Evolutionary conservation across 2,113 vertebrate species (phyloP), one percentile per base, ranked within the genome.

Genomic region (Erythrocercus mccallii): DNA sequence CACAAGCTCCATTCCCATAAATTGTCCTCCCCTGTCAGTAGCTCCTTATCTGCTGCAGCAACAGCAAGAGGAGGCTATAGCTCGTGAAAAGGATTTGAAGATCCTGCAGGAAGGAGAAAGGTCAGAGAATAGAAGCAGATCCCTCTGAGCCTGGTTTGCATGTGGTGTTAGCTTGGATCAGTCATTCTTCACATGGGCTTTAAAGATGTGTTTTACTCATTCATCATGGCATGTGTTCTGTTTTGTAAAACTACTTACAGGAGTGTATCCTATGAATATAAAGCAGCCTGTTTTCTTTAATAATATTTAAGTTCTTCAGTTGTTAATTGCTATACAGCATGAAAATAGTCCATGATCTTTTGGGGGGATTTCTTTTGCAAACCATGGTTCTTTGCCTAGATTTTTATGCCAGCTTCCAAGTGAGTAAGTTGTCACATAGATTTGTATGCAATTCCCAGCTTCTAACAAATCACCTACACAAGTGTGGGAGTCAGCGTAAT

Each of bases 141-240:
- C 66, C 40, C 65, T 77, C 93, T 95, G 94, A 97, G 91, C 84
- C 90, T 98, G 93, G 38, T 21, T 95, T 96, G 81, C 91, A 35
- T 93, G 78, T 78, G 78, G 62, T 88, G 73, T 84, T 95, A 82
- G 57, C 33, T 91, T 90, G 91, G 42, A 89, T 90, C 70, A 45
- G 74, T 81, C 68, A 14, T 83, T 65, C 47, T 81, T 81, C 50
- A 85, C 30, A 28, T 2, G 0, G 68, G 71, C 76, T 87, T 92
- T 77, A 93, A 91, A 72, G 68, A 62, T 62, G 33, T n/a, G 48
- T 73, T 85, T 65, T 81, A 30, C 65, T 86, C 57, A 22, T 73
- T 79, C 71, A 53, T 94, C 68, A 38, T 84, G 62, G 89, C 64
- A 37, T 92, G 92, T 68, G 83, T 82, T 93, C 76, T 86, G 50